Base-by-base conservation (phyloP, 1,140 invertebrate genomes). In the Octopus sinensis region DNA sequence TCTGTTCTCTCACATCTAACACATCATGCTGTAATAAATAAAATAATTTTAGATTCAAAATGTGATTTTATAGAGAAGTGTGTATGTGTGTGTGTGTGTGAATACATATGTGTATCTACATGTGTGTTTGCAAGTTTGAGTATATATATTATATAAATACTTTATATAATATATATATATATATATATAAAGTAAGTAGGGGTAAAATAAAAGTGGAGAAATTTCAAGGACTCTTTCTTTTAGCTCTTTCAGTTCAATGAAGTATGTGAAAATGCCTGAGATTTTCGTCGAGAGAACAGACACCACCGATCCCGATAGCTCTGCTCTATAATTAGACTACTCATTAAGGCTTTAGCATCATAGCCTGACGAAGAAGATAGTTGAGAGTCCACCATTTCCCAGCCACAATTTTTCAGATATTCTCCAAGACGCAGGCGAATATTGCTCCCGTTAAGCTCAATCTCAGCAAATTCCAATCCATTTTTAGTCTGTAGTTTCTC, bases 361-460 rank as follows among this genome's bases (percentile, higher is more conserved):
- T 86, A 86, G 51, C 86, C 86, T 23, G 88, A 89, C 6, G 88
- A 89, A 4, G 88, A 87, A 7, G 88, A 88, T 54, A 88, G 51
- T 73, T 88, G 82, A 13, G 85, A 86, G 94, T 96, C n/a, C 91
- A 95, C 82, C 91, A 96, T 80, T 92, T 95, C 54, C 94, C 94
- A 84, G 93, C 95, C 68, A 94, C 94, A 85, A 94, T 95, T 6
- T 93, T 96, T 93, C 95, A 86, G 94, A 95, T 88, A 94, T 93
- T 89, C 88, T 5, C 85, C 88, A n/a, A 88, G 81, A 53, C 84
- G 78, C 56, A 88, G 71, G 51, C 88, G 81, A 0, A 86, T 83
- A 68, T 86, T 87, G 79, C 85, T 84, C 52, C 87, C 86, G 76
- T 82, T 85, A 30, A 89, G 80, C 80, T 88, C 86, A n/a, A 89